Evolutionary conservation across 1,140 invertebrate genomes (phyloP), one percentile per base, ranked within the genome.

Genomic region (Drosophila sturtevanti): DNA sequence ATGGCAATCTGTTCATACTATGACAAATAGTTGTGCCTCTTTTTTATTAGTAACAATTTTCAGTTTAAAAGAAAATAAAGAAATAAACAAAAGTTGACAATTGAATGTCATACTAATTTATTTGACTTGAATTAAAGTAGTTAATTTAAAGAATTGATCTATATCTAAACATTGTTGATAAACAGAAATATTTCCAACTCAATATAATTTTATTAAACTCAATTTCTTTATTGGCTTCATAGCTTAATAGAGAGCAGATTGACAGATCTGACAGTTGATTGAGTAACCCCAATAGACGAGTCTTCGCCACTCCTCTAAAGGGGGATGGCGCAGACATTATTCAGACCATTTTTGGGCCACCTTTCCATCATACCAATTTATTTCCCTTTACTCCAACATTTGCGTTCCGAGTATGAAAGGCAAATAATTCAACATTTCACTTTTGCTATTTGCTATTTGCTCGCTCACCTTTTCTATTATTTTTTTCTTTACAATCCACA

Each of bases 341-440:
- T n/a, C n/a, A n/a, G n/a, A n/a, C n/a, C n/a, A n/a, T n/a, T n/a
- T n/a, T 22, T 14, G 31, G 31, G 18, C 18, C 12, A n/a, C 21
- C 31, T 38, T 48, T 9, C 14, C 63, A 31, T 31, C 52, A n/a
- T n/a, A n/a, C n/a, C n/a, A n/a, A n/a, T n/a, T n/a, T n/a, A n/a
- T n/a, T n/a, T n/a, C n/a, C n/a, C n/a, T n/a, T n/a, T n/a, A n/a
- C 9, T 34, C 41, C n/a, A 16, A 11, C 63, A 61, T 59, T 59
- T 69, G 37, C 48, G 56, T 35, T 16, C 35, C 44, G 68, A 44
- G 63, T 80, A 63, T 77, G 55, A 48, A 55, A 72, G 68, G 56
- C 68, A 86, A 87, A 86, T 86, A 86, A 82, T 86, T 58, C 82
- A 81, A 69, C 52, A 55, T 65, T 72, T 67, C 63, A 38, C 48